phyloP scores from a whole-genome alignment of 2,113 vertebrate genomes.

The Ophthalmolycus amberensis region DNA sequence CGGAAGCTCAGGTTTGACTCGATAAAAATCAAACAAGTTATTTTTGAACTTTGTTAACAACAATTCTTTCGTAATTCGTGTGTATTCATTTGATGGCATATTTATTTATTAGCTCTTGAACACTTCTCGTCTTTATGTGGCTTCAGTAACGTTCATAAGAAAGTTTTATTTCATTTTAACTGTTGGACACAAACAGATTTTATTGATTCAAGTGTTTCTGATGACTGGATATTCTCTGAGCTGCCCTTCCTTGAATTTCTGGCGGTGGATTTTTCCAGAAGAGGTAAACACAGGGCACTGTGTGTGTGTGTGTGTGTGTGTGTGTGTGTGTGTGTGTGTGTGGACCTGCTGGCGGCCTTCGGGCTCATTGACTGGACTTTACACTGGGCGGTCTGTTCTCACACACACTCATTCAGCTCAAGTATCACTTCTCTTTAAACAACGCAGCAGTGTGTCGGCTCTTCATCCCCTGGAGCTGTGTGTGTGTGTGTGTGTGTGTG shows the following conservation, averaged over 20 bases:
- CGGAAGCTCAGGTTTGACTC: neutral
- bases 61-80: neutral
- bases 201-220: conserved; percentile 8
- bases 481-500: conserved; percentile 15
- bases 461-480: neutral
- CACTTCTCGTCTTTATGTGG: neutral
- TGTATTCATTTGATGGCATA: no score
- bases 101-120: neutral
- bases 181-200: neutral
- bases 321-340: conserved; percentile 28
- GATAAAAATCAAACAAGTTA: neutral
- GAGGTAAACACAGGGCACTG: conserved; percentile 2
- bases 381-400: conserved; percentile 58
- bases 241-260: conserved; percentile 16
- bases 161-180: neutral
- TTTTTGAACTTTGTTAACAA: neutral
- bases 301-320: conserved; percentile 28
- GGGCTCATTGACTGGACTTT: conserved; percentile 48
- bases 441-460: conserved; percentile 54
- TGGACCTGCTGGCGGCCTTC: neutral
- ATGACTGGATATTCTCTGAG: conserved; percentile 1
- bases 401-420: conserved; percentile 42
- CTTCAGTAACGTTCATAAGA: neutral
- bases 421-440: conserved; percentile 69
- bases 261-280: neutral